Conservation (phyloP, 2,888 invertebrate species). For the Stramonita haemastoma region DNA sequence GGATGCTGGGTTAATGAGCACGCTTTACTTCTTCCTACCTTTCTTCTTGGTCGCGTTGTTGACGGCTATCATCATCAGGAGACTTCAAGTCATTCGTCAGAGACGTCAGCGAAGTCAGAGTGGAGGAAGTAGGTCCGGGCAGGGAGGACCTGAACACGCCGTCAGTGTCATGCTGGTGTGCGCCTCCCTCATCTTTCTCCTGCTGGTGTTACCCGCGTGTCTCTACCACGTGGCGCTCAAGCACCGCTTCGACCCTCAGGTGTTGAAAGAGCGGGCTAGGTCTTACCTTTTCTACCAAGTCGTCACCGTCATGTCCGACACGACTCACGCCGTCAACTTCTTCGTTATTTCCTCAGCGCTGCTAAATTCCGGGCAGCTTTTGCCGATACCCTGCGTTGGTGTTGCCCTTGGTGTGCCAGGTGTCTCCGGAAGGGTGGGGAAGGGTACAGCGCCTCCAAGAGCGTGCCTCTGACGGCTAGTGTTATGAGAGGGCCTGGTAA, state of each 20-base stretch:
- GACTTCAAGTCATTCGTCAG: neutral
- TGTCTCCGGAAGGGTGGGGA: neutral
- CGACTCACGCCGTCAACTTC: slow-evolving; percentile 51
- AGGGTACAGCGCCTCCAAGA: neutral
- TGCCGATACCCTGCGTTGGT: slow-evolving; percentile 18
- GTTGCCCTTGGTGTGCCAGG: neutral
- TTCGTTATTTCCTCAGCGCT: slow-evolving; percentile 49
- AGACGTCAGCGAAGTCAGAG: slow-evolving; percentile 22
- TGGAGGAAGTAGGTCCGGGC: neutral
- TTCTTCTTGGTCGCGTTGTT: slow-evolving; percentile 3
- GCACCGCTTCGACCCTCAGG: neutral
- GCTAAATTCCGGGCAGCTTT: slow-evolving; percentile 47
- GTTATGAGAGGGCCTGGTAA: neutral
- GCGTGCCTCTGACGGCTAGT: neutral
- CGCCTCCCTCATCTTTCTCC: slow-evolving; percentile 43
- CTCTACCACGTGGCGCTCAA: slow-evolving; percentile 37
- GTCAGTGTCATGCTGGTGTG: slow-evolving; percentile 49
- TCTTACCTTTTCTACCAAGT: slow-evolving; percentile 41
- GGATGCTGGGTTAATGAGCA: neutral
- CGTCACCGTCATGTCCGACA: slow-evolving; percentile 39
- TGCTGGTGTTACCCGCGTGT: slow-evolving; percentile 45
- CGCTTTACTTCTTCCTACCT: slow-evolving; percentile 18
- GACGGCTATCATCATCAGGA: slow-evolving; percentile 44
- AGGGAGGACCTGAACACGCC: slow-evolving; percentile 29
- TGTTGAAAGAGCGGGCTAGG: slow-evolving; percentile 15